A percentile compares a stretch with the other conserved stretches of the same genome.
These are phyloP conservation scores for Alligator sinensis DNA, from an alignment of 2,113 vertebrate species.

Conservation along the genomic window DNA sequence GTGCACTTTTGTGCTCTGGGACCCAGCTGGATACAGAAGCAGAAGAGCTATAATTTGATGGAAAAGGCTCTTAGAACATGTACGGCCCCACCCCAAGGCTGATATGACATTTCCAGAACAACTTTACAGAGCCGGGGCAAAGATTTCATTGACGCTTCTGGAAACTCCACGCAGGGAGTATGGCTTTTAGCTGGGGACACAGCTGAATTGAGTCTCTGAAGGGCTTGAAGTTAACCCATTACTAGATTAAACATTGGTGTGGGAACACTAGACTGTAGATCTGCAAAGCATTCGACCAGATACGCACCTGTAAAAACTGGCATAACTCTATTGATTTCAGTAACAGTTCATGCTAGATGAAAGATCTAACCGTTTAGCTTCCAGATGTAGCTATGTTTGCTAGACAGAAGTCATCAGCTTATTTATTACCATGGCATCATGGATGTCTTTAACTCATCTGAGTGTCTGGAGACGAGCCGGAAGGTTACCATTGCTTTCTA, in stretches of 20 bases:
- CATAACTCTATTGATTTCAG: background rate
- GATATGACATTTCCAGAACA: slow-evolving; percentile 15
- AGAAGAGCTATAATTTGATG: slow-evolving; percentile 57
- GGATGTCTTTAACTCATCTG: too few relatives aligned
- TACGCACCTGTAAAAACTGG: background rate
- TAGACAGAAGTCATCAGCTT: background rate
- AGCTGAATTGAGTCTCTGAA: background rate
- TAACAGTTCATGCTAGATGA: background rate
- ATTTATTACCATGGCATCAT: too few relatives aligned
- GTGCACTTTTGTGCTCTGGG: slow-evolving; percentile 19
- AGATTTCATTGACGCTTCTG: background rate
- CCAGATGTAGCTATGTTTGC: background rate
- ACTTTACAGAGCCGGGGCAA: background rate
- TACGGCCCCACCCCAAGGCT: background rate
- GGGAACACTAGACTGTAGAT: background rate
- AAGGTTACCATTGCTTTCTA: background rate
- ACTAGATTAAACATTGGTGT: slow-evolving; percentile 9
- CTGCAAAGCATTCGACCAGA: fast-evolving
- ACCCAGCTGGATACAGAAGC: slow-evolving; percentile 56
- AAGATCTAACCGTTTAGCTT: background rate
- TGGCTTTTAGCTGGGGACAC: background rate
- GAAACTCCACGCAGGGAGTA: background rate
- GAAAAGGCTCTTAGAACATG: slow-evolving; percentile 61
- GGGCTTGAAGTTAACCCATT: background rate
- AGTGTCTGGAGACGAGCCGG: fast-evolving